These are phyloP conservation scores for Meteorus sp. DNA, from an alignment of 1,140 invertebrate species.

Conservation along the genomic window DNA sequence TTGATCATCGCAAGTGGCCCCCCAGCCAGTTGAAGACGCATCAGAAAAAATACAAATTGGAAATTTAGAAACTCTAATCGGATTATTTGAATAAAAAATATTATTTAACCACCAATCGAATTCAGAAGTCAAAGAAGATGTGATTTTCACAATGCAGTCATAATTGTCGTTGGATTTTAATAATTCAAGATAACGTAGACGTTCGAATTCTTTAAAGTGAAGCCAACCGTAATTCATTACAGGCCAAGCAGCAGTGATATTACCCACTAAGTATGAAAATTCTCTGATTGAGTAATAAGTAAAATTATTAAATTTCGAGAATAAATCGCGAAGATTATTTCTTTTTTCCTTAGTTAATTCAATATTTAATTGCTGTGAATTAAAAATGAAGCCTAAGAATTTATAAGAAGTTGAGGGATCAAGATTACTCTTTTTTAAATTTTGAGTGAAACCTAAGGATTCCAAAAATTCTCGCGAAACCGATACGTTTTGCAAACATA, in stretches of 20 bases:
- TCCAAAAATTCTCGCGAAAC: constrained; percentile 24
- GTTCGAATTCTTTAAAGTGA: constrained; percentile 33
- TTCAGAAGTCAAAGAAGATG: not conserved
- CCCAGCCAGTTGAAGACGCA: constrained; percentile 40
- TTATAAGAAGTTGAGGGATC: constrained; percentile 13
- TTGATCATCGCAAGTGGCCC: constrained; percentile 14
- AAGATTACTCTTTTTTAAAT: constrained; percentile 27
- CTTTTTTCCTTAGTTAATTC: constrained; percentile 29
- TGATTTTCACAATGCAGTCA: constrained; percentile 15
- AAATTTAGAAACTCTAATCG: constrained; percentile 3
- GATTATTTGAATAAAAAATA: not conserved
- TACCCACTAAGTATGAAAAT: constrained; percentile 32
- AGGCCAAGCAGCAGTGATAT: constrained; percentile 30
- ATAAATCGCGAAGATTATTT: constrained; percentile 9
- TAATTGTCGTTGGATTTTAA: constrained; percentile 21
- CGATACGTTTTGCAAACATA: constrained; percentile 19
- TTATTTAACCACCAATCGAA: constrained; percentile 10
- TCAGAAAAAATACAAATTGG: constrained; percentile 38
- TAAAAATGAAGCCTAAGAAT: constrained; percentile 37
- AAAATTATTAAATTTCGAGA: constrained; percentile 12
- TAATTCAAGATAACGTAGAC: constrained; percentile 26
- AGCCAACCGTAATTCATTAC: constrained; percentile 33
- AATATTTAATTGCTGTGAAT: constrained; percentile 27
- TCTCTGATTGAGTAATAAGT: constrained; percentile 32
- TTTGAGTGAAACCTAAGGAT: constrained; percentile 36